Evolutionary conservation across 2,888 invertebrate genomes (phyloP).

Genomic region (Drosophila subquinaria): DNA sequence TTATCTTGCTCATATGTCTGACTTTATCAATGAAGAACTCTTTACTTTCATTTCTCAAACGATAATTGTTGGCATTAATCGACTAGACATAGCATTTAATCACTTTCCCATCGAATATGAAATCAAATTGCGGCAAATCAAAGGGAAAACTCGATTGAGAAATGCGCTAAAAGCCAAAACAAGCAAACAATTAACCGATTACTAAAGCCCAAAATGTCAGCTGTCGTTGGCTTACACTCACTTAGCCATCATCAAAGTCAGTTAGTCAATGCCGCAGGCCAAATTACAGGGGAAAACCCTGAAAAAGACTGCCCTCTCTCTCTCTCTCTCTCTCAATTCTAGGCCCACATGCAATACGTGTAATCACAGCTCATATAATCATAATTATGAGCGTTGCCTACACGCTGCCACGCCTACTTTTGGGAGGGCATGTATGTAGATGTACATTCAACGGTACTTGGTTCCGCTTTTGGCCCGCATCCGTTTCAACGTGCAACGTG

Average conservation of each 20-base stretch:
- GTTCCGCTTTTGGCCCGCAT: conserved; percentile 44
- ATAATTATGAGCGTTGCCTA: conserved; percentile 60
- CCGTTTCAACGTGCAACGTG: conserved; percentile 46
- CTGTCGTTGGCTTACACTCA: conserved; percentile 8
- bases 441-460: conserved; percentile 20
- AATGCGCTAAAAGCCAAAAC: conserved; percentile 22
- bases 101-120: conserved; percentile 1
- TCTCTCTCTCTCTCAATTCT: neutral
- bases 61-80: neutral
- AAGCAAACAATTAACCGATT: conserved; percentile 39
- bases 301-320: neutral
- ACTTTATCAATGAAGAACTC: neutral
- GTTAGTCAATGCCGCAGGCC: conserved; percentile 62
- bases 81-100: neutral
- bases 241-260: conserved; percentile 53
- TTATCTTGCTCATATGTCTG: neutral
- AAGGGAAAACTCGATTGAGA: conserved; percentile 16
- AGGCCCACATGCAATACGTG: conserved; percentile 26
- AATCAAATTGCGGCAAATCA: conserved; percentile 18
- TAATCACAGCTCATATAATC: conserved; percentile 73
- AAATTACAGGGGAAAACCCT: conserved; percentile 48
- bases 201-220: conserved; percentile 9
- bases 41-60: neutral
- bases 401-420: conserved; percentile 7
- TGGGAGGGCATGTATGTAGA: neutral